Percentiles rank a stretch among this genome's conserved stretches.
These are phyloP conservation scores for Drosophila lutescens DNA, from an alignment of 2,888 invertebrate species.

Conservation along the genomic window DNA sequence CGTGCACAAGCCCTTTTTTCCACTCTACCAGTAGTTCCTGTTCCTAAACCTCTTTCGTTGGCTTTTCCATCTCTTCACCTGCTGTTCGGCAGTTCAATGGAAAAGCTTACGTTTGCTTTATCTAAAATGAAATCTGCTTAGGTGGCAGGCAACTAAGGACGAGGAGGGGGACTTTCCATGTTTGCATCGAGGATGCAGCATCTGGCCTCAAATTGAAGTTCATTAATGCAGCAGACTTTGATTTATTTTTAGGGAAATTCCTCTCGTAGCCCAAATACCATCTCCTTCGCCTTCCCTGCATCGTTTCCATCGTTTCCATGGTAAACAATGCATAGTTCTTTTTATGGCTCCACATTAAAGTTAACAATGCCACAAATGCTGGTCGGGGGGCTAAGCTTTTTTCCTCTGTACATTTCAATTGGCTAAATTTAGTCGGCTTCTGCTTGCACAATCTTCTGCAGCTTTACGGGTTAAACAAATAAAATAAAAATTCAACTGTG, in stretches of 20 bases:
- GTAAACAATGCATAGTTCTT: conserved; percentile 62
- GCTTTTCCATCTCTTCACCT: conserved; percentile 30
- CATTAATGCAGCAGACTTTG: conserved; percentile 54
- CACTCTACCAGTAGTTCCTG: background rate
- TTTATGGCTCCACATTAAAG: conserved; percentile 67
- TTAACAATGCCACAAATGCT: conserved; percentile 52
- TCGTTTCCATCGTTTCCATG: conserved; percentile 19
- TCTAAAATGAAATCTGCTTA: conserved; percentile 77
- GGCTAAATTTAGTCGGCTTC: conserved; percentile 62
- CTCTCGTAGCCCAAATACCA: conserved; percentile 17
- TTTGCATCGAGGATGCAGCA: conserved; percentile 27
- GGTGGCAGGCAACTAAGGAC: conserved; percentile 51
- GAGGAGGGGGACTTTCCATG: background rate
- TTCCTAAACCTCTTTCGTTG: background rate
- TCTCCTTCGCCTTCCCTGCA: conserved; percentile 48
- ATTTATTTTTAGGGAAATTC: conserved; percentile 48
- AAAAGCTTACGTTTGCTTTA: conserved; percentile 68
- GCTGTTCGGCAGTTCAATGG: conserved; percentile 59
- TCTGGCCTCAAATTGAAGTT: conserved; percentile 61
- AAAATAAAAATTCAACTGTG: conserved; percentile 14
- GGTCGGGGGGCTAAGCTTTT: conserved; percentile 54
- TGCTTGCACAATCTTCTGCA: conserved; percentile 53
- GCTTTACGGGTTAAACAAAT: conserved; percentile 27
- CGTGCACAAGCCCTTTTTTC: conserved; percentile 19
- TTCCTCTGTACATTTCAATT: conserved; percentile 51